Evolutionary conservation across 2,113 vertebrate species (phyloP).

Genomic region (Trachemys scripta): DNA sequence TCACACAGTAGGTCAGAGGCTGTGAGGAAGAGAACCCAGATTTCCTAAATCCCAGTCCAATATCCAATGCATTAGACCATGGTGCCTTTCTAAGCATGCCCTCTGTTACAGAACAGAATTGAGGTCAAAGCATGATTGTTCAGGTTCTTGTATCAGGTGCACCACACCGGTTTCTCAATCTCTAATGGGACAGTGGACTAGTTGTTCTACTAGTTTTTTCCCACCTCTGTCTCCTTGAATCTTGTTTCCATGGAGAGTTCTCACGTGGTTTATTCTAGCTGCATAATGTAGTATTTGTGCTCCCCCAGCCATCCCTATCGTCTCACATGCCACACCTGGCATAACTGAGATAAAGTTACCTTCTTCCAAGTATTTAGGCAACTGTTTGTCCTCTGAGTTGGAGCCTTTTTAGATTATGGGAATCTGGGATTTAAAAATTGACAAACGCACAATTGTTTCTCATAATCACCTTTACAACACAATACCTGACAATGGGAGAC

Average conservation of each 20-base stretch:
- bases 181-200: neutral
- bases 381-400: neutral
- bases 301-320: neutral
- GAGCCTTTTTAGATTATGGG: neutral
- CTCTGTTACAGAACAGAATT: neutral
- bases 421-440: neutral
- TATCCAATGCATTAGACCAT: neutral
- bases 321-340: neutral
- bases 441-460: neutral
- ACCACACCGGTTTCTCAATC: neutral
- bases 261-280: neutral
- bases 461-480: neutral
- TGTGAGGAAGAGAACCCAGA: neutral
- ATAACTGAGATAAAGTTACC: neutral
- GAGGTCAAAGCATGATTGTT: neutral
- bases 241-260: neutral
- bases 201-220: neutral
- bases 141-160: neutral
- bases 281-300: neutral
- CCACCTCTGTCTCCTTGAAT: neutral
- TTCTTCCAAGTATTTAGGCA: neutral
- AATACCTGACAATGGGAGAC: neutral
- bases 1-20: neutral
- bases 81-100: neutral
- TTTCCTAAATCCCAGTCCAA: neutral